Evolutionary conservation across 2,113 vertebrate species (phyloP), one percentile per base, ranked within the genome.

Genomic region (Psilopogon haemacephalus): DNA sequence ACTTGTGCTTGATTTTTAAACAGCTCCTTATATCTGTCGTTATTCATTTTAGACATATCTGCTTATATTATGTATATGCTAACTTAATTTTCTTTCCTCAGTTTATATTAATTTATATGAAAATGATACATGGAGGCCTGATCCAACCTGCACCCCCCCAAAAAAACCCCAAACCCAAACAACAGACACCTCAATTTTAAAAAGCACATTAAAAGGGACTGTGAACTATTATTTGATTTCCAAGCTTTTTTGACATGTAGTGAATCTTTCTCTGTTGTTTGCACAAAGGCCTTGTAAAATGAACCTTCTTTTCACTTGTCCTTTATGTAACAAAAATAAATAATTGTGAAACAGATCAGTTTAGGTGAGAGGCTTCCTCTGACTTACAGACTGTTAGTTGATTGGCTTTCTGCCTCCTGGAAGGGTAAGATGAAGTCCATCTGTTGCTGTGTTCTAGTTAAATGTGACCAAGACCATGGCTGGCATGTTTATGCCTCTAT

Each of bases 1-100:
- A 93, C 85, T 93, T 92, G 77, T 82, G 19, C 58, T 84, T 95
- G 37, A 13, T 64, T 90, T 89, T 94, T 74, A 35, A 90, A 80
- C 6, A 75, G n/a, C 26, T 82, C 15, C 44, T 73, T 65, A 56
- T 63, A 84, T 23, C 12, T 92, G 77, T 84, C 94, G 13, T 19
- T n/a, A 56, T 90, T 89, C 13, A 42, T 23, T 81, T 78, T 13
- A 74, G 52, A 91, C 24, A 44, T 81, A 73, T 85, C n/a, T 81
- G 33, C 10, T 93, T 71, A 81, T 85, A 63, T 58, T 78, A 74
- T 27, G 20, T 15, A 38, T 11, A 30, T 1, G 1, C 8, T 35
- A 54, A 18, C 50, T 84, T 74, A 55, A 60, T 78, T 91, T 9
- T 77, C 21, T 73, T 90, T 59, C 24, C 14, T 86, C 26, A 14